A percentile compares a stretch with the other conserved stretches of the same genome.
Evolutionary conservation across 2,888 invertebrate species (phyloP).

Genomic region (Raillietiella orientalis): DNA sequence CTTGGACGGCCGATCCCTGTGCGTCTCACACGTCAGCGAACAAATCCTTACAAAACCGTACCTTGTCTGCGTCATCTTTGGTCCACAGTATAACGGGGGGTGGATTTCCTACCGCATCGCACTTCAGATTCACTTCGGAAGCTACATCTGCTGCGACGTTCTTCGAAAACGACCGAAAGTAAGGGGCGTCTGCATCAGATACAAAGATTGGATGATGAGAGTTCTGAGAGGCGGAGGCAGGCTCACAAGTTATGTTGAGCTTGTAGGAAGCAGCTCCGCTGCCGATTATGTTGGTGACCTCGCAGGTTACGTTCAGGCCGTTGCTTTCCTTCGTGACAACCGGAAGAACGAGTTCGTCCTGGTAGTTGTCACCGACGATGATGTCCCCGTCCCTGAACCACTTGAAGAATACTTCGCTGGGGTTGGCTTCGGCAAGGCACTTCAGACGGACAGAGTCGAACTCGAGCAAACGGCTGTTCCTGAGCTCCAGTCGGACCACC

Average conservation of each 20-base stretch:
- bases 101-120: slow-evolving; percentile 72
- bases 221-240: too few species aligned
- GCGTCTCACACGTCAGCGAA: too few species aligned
- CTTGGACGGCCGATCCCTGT: too few species aligned
- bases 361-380: too few species aligned
- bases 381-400: slow-evolving; percentile 8
- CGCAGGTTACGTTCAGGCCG: slow-evolving; percentile 13
- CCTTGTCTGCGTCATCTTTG: slow-evolving; percentile 36
- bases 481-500: slow-evolving; percentile 13
- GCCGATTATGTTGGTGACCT: slow-evolving; percentile 14
- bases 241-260: slow-evolving; percentile 14
- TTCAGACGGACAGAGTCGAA: slow-evolving; percentile 47
- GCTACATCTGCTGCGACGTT: slow-evolving; percentile 58
- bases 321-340: slow-evolving; percentile 12
- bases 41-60: too few species aligned
- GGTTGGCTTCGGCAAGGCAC: slow-evolving; percentile 70
- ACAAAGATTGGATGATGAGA: too few species aligned
- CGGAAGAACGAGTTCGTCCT: too few species aligned
- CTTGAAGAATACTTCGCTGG: slow-evolving; percentile 42
- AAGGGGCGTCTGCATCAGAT: slow-evolving; percentile 46
- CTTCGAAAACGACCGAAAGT: slow-evolving; percentile 35
- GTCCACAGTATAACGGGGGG: slow-evolving; percentile 63
- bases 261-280: slow-evolving; percentile 10
- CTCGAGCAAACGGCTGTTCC: slow-evolving; percentile 39
- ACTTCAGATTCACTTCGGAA: slow-evolving; percentile 39